phyloP scores from a whole-genome alignment of 2,797 vertebrate genomes.

The Cygnus olor region DNA sequence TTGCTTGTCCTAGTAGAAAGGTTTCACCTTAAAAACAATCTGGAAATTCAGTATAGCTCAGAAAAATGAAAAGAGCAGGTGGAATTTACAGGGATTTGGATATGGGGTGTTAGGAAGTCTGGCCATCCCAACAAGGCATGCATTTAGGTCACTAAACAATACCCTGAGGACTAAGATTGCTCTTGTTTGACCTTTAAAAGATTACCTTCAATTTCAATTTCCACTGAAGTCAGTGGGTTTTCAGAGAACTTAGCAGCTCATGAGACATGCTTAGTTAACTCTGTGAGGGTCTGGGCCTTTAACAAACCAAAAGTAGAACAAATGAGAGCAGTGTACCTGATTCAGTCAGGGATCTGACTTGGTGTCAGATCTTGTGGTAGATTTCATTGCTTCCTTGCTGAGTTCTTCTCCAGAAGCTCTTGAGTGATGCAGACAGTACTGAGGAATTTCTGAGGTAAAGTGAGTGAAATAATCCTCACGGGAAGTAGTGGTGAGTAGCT shows the following conservation, averaged over 20 bases:
- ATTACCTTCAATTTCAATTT: background rate
- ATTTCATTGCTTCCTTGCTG: background rate
- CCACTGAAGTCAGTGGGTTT: background rate
- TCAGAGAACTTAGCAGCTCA: background rate
- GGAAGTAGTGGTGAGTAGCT: background rate
- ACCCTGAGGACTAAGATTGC: background rate
- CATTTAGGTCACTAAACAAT: background rate
- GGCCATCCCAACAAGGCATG: background rate
- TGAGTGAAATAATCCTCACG: background rate
- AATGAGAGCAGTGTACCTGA: background rate
- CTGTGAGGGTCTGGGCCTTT: background rate
- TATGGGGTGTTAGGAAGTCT: background rate
- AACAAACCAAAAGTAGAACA: background rate
- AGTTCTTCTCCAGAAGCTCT: background rate
- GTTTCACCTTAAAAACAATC: background rate
- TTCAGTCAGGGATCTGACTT: background rate
- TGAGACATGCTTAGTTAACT: background rate
- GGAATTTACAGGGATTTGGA: slow-evolving; percentile 1
- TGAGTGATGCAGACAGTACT: background rate
- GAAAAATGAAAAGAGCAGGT: background rate
- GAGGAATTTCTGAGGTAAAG: background rate
- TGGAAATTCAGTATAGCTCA: background rate
- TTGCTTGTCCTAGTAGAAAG: slow-evolving; percentile 6
- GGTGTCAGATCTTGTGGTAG: background rate
- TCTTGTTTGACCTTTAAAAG: background rate